Conservation (phyloP, 2,113 vertebrate genomes). For the Cyprinodon tularosa region DNA sequence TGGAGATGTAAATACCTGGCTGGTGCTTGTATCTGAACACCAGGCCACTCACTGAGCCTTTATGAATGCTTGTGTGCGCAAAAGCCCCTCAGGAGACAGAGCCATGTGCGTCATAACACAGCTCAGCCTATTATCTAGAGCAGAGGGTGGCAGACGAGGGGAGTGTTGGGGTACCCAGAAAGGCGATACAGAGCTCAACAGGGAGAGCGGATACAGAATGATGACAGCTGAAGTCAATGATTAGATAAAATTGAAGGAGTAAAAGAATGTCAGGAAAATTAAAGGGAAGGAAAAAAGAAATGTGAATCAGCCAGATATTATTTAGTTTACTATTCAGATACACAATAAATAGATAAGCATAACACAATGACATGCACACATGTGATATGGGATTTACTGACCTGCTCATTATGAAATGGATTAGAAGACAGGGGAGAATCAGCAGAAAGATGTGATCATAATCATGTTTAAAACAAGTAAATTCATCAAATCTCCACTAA, state of each 20-base stretch:
- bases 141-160: conserved; percentile 49
- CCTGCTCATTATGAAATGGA: conserved; percentile 55
- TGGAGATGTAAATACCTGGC: conserved; percentile 70
- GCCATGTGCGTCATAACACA: conserved; percentile 71
- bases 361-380: not conserved
- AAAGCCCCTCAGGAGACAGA: conserved; percentile 67
- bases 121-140: conserved; percentile 73
- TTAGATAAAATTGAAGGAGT: conserved; percentile 16
- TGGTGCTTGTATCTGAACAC: conserved; percentile 49
- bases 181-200: conserved; percentile 50
- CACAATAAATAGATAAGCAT: not conserved
- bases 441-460: conserved; percentile 29
- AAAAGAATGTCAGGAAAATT: not conserved
- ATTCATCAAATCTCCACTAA: conserved; percentile 21
- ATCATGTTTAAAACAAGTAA: conserved; percentile 23
- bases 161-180: conserved; percentile 41
- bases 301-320: conserved; percentile 44
- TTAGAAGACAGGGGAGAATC: conserved; percentile 35
- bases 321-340: conserved; percentile 37
- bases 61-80: conserved; percentile 70
- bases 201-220: conserved; percentile 25
- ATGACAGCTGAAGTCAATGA: conserved; percentile 3
- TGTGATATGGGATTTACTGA: conserved; percentile 47
- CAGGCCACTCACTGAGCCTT: conserved; percentile 49
- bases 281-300: not conserved